Evolutionary conservation across 2,113 vertebrate species (phyloP).

Genomic region (Epinephelus fuscoguttatus): DNA sequence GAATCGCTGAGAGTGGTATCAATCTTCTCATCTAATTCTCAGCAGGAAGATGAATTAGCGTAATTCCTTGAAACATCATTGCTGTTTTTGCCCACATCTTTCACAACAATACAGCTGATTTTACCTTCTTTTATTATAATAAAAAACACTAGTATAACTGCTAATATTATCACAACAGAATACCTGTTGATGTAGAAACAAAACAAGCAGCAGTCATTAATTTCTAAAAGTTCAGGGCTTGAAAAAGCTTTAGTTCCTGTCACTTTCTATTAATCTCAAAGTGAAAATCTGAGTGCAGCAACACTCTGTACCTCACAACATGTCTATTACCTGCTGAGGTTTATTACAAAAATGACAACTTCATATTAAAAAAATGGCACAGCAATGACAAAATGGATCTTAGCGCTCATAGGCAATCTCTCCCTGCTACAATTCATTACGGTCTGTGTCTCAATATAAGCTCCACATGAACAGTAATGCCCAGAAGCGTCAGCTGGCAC

Average conservation of each 20-base stretch:
- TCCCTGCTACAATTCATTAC: background rate
- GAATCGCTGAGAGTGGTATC: background rate
- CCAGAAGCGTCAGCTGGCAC: background rate
- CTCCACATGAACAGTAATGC: background rate
- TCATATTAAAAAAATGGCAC: background rate
- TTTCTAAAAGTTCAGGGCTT: background rate
- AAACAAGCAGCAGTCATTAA: background rate
- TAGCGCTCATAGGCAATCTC: background rate
- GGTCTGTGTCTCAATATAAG: background rate
- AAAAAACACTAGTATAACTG: background rate
- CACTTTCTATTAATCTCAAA: background rate
- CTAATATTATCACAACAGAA: background rate
- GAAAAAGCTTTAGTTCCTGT: background rate
- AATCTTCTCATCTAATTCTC: background rate
- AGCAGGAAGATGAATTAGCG: background rate
- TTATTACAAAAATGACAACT: background rate
- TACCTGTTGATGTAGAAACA: background rate
- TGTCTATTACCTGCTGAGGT: background rate
- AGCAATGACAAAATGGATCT: background rate
- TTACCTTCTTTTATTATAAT: background rate
- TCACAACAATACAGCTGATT: background rate
- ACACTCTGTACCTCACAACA: background rate
- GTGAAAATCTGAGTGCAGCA: background rate
- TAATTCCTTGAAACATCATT: background rate
- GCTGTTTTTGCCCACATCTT: background rate